Base-by-base conservation (phyloP, 2,888 invertebrate genomes). In the Zaprionus obscuricornis region DNA sequence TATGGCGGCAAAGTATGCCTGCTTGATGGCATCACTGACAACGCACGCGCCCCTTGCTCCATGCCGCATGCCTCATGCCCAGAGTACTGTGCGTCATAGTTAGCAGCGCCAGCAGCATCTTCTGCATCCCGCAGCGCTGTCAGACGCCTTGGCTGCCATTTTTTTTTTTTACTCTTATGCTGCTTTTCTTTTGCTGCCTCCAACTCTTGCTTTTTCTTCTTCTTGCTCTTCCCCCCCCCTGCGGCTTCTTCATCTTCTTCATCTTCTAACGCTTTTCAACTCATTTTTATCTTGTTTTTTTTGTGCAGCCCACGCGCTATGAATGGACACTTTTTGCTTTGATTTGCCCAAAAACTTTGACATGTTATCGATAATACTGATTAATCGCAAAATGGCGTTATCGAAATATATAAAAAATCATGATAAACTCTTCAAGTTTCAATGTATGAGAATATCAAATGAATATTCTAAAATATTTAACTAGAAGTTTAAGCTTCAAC, bases 1-100 rank as follows among this genome's bases (percentile, higher is more conserved):
- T 75, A 81, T 81, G 74, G 74, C 74, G 73, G 60, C 75, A 59
- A 75, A 62, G 66, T 29, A n/a, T n/a, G n/a, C n/a, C n/a, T n/a
- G n/a, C n/a, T n/a, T 66, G 52, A 66, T 66, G 54, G 51, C 55
- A 51, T 45, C 49, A 64, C 68, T 52, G 68, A 51, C 68, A 55
- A 50, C 37, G 51, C 43, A 26, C 14, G 26, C 5, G 4, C 10
- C 31, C 2, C 27, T 14, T 1, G 14, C 11, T 2, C 20, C 11
- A 16, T 24, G 4, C 33, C 16, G 36, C 14, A 7, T 2, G 6
- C 13, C 16, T 2, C 14, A 5, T 1, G 22, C 22, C 22, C 4
- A 22, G 4, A 22, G 22, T 5, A 22, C 7, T 22, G 22, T 13
- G 36, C 29, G 22, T 37, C 27, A 10, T 24, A 6, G n/a, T n/a